Evolutionary conservation across 2,888 invertebrate genomes (phyloP).

Genomic region (Odontocolon sp.): DNA sequence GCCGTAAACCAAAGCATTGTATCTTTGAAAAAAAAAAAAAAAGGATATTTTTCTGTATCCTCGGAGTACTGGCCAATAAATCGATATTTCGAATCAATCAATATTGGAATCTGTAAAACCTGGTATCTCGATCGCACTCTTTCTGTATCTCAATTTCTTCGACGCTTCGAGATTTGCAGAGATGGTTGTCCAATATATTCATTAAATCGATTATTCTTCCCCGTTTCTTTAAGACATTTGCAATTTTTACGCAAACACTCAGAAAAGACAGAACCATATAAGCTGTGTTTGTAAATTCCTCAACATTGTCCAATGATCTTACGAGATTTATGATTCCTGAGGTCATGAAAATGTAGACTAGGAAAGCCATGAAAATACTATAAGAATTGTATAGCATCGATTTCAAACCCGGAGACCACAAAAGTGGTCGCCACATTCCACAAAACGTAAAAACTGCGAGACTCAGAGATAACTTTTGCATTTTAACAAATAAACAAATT

Average conservation of each 20-base stretch:
- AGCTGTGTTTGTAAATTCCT: conserved; percentile 35
- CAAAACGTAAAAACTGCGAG: too few species aligned
- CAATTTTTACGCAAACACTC: conserved; percentile 29
- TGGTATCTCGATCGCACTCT: too few species aligned
- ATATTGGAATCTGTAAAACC: too few species aligned
- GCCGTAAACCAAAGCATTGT: too few species aligned
- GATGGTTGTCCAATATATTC: background rate
- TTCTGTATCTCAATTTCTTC: conserved; percentile 18
- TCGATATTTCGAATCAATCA: too few species aligned
- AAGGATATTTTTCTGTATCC: too few species aligned
- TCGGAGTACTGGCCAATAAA: too few species aligned
- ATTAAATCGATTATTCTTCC: conserved; percentile 8
- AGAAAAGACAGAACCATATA: conserved; percentile 31
- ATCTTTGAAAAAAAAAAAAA: too few species aligned
- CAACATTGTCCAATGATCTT: conserved; percentile 3
- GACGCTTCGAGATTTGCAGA: conserved; percentile 5
- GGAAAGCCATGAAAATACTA: conserved; percentile 9
- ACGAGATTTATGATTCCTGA: conserved; percentile 25
- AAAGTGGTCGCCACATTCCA: conserved; percentile 42
- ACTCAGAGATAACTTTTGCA: too few species aligned
- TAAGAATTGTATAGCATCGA: conserved; percentile 18
- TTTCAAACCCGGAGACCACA: conserved; percentile 36
- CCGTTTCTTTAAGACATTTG: conserved; percentile 36
- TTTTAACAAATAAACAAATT: too few species aligned
- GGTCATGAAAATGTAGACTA: conserved; percentile 3